Percentiles rank a stretch among this genome's conserved stretches.
Conservation (phyloP, 1,140 invertebrate genomes). For the Pseudobourletiella spinata region DNA sequence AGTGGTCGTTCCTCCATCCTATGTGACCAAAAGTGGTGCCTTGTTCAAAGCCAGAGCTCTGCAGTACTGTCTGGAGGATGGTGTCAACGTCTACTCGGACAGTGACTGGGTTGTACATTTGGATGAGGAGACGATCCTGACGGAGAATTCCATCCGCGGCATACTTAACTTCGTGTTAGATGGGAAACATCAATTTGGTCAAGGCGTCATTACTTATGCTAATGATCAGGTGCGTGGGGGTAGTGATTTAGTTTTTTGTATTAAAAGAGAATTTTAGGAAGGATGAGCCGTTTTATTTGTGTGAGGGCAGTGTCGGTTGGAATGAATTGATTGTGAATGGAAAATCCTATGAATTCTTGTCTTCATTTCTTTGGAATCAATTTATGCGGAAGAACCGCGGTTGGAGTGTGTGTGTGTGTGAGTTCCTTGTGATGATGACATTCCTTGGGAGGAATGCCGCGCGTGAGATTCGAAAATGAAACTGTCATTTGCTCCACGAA, state of each 20-base stretch:
- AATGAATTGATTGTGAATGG: no score
- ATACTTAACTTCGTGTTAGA: slow-evolving; percentile 93
- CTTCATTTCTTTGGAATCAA: no score
- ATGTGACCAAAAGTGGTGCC: slow-evolving; percentile 80
- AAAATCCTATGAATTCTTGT: no score
- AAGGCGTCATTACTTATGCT: slow-evolving; percentile 95
- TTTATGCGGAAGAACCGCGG: no score
- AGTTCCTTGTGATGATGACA: no score
- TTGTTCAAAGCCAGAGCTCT: slow-evolving; percentile 91
- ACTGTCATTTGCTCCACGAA: no score
- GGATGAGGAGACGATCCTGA: slow-evolving; percentile 93
- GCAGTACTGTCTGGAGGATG: slow-evolving; percentile 90
- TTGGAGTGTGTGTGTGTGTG: no score
- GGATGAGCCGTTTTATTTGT: no score
- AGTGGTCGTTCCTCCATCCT: slow-evolving; percentile 75
- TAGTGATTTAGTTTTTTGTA: background rate
- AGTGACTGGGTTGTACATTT: slow-evolving; percentile 96
- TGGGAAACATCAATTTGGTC: slow-evolving; percentile 92
- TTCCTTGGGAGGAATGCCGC: no score
- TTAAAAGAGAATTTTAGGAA: no score
- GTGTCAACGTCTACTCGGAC: slow-evolving; percentile 75
- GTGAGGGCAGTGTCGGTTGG: background rate
- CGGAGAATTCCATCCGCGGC: slow-evolving; percentile 80
- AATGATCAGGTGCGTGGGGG: slow-evolving; percentile 59
- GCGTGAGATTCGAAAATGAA: no score